Conservation (phyloP, 1,140 invertebrate species). For the Bemisia tabaci region DNA sequence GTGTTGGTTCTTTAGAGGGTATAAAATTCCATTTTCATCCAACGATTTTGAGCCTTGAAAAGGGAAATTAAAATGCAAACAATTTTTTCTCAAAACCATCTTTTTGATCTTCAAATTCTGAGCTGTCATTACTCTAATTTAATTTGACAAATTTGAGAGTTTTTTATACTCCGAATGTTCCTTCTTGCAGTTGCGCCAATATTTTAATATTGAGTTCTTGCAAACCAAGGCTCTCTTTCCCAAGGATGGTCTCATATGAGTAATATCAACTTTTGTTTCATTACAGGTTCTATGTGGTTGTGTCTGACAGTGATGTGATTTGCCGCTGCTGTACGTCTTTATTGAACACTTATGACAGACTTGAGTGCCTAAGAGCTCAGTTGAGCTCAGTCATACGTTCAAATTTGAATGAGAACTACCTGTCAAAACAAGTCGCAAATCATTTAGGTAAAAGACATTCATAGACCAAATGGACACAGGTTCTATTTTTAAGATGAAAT, state of each 20-base stretch:
- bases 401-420: neutral
- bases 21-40: no score
- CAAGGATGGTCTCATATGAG: neutral
- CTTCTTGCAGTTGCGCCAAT: neutral
- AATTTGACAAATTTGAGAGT: no score
- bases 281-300: neutral
- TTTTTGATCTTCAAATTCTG: no score
- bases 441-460: no score
- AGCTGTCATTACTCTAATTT: no score
- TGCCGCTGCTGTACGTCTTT: neutral
- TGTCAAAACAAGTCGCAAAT: neutral
- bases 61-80: no score
- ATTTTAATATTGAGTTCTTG: neutral
- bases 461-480: no score
- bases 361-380: neutral
- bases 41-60: no score
- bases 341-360: neutral
- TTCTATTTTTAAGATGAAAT: no score
- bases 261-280: neutral
- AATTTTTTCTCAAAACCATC: no score
- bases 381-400: neutral
- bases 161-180: neutral
- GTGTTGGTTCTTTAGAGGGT: no score
- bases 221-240: neutral
- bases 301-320: neutral